Percentiles rank a stretch among this genome's conserved stretches.
phyloP scores from a whole-genome alignment of 2,797 vertebrate species.

The Gorsachius magnificus region DNA sequence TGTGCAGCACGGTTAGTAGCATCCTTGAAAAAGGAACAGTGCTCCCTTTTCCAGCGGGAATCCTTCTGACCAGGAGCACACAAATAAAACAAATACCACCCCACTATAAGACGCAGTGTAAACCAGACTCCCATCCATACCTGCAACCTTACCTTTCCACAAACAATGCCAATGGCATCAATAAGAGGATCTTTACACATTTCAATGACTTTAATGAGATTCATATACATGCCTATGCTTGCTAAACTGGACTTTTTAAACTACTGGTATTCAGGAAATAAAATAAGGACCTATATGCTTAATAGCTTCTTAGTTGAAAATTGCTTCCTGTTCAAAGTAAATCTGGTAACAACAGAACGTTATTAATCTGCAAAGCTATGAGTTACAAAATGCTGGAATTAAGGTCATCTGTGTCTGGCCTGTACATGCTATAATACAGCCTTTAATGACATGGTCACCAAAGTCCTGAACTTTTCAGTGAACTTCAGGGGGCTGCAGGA shows the following conservation, averaged over 20 bases:
- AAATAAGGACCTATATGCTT: neutral
- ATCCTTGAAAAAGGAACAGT: neutral
- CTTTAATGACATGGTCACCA: neutral
- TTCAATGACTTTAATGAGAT: neutral
- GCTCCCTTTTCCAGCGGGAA: neutral
- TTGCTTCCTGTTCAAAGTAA: neutral
- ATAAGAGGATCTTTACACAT: neutral
- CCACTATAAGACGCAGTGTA: neutral
- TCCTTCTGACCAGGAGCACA: neutral
- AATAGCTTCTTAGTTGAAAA: neutral
- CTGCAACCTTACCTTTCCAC: neutral
- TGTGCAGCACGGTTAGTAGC: neutral
- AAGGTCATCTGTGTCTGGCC: neutral
- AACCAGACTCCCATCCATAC: neutral
- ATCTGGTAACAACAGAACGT: neutral
- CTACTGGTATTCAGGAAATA: neutral
- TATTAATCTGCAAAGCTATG: neutral
- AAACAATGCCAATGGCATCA: neutral
- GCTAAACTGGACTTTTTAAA: neutral
- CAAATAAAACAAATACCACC: neutral
- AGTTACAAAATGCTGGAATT: neutral
- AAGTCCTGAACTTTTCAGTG: neutral
- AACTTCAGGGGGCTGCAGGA: neutral
- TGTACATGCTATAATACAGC: neutral
- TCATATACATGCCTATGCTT: neutral